Evolutionary conservation across 2,888 invertebrate genomes (phyloP).

Genomic region (Ferrisia virgata): DNA sequence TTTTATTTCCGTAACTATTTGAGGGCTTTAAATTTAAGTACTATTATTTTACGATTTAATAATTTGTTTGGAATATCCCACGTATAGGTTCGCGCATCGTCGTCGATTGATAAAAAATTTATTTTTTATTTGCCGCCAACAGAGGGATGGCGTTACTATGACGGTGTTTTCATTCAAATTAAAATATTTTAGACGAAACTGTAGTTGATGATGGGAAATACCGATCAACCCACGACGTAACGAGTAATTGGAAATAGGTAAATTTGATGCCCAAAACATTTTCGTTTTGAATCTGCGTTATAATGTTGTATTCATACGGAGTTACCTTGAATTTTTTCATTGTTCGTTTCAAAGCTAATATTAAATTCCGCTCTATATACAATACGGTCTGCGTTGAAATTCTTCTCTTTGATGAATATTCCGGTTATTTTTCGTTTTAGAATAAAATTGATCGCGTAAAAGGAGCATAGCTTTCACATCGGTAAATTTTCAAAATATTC

Average conservation of each 20-base stretch:
- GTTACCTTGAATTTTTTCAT: too few relatives aligned
- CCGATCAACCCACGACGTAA: too few relatives aligned
- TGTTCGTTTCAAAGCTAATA: too few relatives aligned
- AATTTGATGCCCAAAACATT: too few relatives aligned
- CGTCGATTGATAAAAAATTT: background rate
- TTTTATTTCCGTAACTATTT: conserved; percentile 35
- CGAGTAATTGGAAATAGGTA: too few relatives aligned
- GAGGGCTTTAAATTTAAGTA: background rate
- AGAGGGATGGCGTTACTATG: too few relatives aligned
- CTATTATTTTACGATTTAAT: conserved; percentile 9
- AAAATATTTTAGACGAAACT: too few relatives aligned
- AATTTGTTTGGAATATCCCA: background rate
- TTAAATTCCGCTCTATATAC: too few relatives aligned
- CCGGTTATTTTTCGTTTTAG: background rate
- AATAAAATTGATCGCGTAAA: background rate
- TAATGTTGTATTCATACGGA: too few relatives aligned
- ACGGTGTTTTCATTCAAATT: too few relatives aligned
- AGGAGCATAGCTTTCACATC: background rate
- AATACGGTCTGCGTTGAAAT: background rate
- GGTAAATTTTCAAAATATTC: background rate
- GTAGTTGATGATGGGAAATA: too few relatives aligned
- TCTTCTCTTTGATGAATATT: background rate
- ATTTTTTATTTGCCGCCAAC: background rate
- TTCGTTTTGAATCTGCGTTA: too few relatives aligned
- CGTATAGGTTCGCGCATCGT: background rate